phyloP scores from a whole-genome alignment of 2,113 vertebrate species.

The Grus americana region DNA sequence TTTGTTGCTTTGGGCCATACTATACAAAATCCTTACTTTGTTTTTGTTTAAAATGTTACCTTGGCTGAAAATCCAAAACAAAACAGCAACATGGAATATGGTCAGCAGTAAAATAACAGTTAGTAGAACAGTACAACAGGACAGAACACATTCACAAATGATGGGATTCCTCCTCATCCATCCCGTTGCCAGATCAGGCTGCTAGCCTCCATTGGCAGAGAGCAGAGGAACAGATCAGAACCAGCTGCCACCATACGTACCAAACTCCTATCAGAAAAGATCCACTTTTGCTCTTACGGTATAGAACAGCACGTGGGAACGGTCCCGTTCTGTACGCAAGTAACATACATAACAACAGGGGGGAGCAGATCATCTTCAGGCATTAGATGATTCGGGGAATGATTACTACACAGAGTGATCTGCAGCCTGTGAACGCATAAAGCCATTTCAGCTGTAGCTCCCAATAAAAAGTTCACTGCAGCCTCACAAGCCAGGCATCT shows the following conservation, averaged over 20 bases:
- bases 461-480: neutral
- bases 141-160: neutral
- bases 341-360: neutral
- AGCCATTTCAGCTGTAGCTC: constrained; percentile 28
- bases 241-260: neutral
- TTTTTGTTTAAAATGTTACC: neutral
- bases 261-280: neutral
- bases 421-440: neutral
- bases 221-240: neutral
- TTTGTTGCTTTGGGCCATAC: neutral
- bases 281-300: neutral
- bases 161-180: neutral
- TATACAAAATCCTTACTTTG: neutral
- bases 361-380: neutral
- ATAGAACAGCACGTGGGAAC: fast-evolving
- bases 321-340: neutral
- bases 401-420: neutral
- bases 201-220: neutral
- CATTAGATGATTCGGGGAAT: neutral
- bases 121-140: neutral
- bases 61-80: neutral
- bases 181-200: neutral
- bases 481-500: neutral
- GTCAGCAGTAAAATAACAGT: neutral
- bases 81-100: neutral